Percentiles rank a stretch among this genome's conserved stretches.
phyloP scores from a whole-genome alignment of 2,888 invertebrate genomes.

The Leptopilina drosophilae region DNA sequence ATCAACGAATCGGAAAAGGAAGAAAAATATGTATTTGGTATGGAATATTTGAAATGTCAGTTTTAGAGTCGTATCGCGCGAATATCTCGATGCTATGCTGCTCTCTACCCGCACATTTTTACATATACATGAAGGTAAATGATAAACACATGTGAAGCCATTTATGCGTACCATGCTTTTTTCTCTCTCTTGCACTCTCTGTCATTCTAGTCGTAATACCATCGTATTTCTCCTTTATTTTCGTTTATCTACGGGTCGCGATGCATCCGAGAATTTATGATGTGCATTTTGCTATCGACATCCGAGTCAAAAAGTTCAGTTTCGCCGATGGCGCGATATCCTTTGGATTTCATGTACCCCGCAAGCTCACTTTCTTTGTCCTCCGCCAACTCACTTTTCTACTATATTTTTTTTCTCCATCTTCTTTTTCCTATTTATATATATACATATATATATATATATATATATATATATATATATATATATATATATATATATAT shows the following conservation, averaged over 20 bases:
- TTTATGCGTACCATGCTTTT: slow-evolving; percentile 18
- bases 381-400: slow-evolving; percentile 33
- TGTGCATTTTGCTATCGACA: slow-evolving; percentile 63
- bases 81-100: slow-evolving; percentile 5
- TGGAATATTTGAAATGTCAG: slow-evolving; percentile 22
- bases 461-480: too few species aligned
- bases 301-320: slow-evolving; percentile 60
- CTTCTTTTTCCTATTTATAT: too few species aligned
- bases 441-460: too few species aligned
- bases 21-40: slow-evolving; percentile 39
- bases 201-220: slow-evolving; percentile 49
- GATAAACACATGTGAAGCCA: slow-evolving; percentile 36
- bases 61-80: slow-evolving; percentile 35
- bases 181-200: background rate
- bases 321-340: slow-evolving; percentile 52
- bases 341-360: slow-evolving; percentile 51
- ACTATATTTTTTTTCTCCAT: slow-evolving; percentile 2
- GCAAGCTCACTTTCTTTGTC: slow-evolving; percentile 14
- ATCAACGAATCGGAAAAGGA: slow-evolving; percentile 1
- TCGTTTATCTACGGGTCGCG: slow-evolving; percentile 59
- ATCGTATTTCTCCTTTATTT: slow-evolving; percentile 61
- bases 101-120: slow-evolving; percentile 23
- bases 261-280: slow-evolving; percentile 60
- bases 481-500: too few species aligned
- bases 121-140: slow-evolving; percentile 35